Percentiles rank a stretch among this genome's conserved stretches.
Evolutionary conservation across 2,797 vertebrate species (phyloP).

Genomic region (Antennarius maculatus): DNA sequence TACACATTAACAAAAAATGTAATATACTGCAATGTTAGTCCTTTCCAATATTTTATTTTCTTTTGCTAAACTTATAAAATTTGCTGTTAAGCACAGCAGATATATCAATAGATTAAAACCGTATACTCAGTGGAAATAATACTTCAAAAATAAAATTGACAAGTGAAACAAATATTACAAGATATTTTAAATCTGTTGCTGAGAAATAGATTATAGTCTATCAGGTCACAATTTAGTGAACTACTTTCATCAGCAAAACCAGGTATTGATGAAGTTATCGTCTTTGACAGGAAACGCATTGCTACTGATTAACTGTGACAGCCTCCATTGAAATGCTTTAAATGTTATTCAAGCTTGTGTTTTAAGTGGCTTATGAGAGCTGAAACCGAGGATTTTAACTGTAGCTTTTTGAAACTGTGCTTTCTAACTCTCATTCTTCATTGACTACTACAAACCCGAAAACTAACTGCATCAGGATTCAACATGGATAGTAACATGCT

Average conservation of each 20-base stretch:
- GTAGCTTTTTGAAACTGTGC: neutral
- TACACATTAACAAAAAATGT: neutral
- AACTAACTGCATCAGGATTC: slow-evolving; percentile 5
- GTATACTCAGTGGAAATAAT: neutral
- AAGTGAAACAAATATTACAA: neutral
- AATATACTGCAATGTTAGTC: neutral
- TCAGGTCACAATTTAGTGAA: neutral
- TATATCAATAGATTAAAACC: neutral
- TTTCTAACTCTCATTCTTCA: neutral
- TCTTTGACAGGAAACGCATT: neutral
- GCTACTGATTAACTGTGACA: neutral
- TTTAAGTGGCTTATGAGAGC: neutral
- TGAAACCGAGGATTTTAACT: neutral
- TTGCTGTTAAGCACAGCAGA: neutral
- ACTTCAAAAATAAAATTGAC: neutral
- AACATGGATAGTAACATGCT: too few relatives aligned
- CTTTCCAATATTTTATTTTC: neutral
- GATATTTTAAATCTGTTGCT: neutral
- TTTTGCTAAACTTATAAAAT: slow-evolving; percentile 6
- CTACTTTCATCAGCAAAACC: neutral
- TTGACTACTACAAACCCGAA: neutral
- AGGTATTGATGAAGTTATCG: neutral
- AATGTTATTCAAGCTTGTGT: too few relatives aligned
- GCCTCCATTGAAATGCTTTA: neutral
- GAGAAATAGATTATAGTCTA: neutral